Evolutionary conservation across 2,797 vertebrate genomes (phyloP), one percentile per base, ranked within the genome.

Genomic region (Peromyscus attwateri): DNA sequence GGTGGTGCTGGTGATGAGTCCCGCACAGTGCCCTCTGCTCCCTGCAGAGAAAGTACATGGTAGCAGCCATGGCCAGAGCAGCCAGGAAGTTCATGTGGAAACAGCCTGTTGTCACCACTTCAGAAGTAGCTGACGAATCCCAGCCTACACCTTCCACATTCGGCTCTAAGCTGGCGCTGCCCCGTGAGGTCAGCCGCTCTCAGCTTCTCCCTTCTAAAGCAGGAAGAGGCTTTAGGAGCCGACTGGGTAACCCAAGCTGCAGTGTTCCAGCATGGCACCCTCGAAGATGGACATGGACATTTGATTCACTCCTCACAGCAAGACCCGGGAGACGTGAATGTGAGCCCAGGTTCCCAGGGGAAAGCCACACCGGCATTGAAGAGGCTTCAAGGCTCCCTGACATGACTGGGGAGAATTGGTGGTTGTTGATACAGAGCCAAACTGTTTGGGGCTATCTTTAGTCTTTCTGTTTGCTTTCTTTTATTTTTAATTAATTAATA

Each of bases 1-100:
- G 77, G 79, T 62, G 60, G 46, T 68, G 75, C 31, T 25, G 57
- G 80, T 89, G 81, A 81, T 95, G 40, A n/a, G 80, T n/a, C 84
- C 94, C 29, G 80, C 73, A 34, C 7, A 1, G 68, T 88, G 55
- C 84, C 68, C 49, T 34, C 66, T 17, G 6, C 27, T 90, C 81
- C 95, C 89, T 96, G 57, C 21, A 95, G 93, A 92, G 70, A 79
- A 94, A 91, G 2, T 34, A 1, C 70, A 52, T 34, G 80, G 83
- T 62, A 62, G 49, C 16, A 68, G 49, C 79, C 88, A 12, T 97
- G 57, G 79, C 75, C 75, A n/a, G 0, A 23, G 84, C 49, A 55
- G 55, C 68, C 93, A 95, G 82, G 81, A 90, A 93, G 64, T 93
- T 92, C 79, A 52, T 17, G 8, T 76, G 64, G 91, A 83, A 89